Evolutionary conservation across 1,140 invertebrate genomes (phyloP).

Genomic region (Scaptomyza montana): DNA sequence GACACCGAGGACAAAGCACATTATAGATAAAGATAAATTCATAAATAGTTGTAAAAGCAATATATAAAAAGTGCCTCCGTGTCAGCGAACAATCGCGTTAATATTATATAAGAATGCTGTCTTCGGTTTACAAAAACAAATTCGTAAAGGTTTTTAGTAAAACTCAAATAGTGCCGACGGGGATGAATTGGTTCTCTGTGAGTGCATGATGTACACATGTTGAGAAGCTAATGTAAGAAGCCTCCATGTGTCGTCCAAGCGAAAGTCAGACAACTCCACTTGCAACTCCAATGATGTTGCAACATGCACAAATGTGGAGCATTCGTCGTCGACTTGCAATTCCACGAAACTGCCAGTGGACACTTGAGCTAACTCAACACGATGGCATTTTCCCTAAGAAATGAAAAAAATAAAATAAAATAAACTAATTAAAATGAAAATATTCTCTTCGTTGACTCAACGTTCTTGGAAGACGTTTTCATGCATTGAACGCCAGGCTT

Average conservation of each 20-base stretch:
- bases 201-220: too few species aligned
- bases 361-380: constrained; percentile 31
- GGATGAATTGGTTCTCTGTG: too few species aligned
- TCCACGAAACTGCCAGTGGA: constrained; percentile 53
- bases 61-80: too few species aligned
- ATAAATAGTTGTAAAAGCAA: too few species aligned
- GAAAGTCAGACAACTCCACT: constrained; percentile 55
- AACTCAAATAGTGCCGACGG: too few species aligned
- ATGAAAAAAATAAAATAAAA: constrained; percentile 34
- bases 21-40: too few species aligned
- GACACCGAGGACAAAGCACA: too few species aligned
- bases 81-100: too few species aligned
- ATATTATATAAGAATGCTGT: too few species aligned
- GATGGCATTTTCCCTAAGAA: constrained; percentile 63
- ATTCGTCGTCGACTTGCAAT: constrained; percentile 47
- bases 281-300: constrained; percentile 3
- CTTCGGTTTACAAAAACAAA: too few species aligned
- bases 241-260: constrained; percentile 26
- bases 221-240: too few species aligned
- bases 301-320: constrained; percentile 62
- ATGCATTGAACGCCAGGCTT: constrained; percentile 47
- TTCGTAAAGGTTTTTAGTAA: too few species aligned
- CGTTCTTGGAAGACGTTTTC: constrained; percentile 67
- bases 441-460: constrained; percentile 56
- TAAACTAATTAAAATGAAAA: constrained; percentile 57